Percentiles rank a stretch among this genome's conserved stretches.
Evolutionary conservation across 2,797 vertebrate species (phyloP).

Genomic region (Melanogrammus aeglefinus): DNA sequence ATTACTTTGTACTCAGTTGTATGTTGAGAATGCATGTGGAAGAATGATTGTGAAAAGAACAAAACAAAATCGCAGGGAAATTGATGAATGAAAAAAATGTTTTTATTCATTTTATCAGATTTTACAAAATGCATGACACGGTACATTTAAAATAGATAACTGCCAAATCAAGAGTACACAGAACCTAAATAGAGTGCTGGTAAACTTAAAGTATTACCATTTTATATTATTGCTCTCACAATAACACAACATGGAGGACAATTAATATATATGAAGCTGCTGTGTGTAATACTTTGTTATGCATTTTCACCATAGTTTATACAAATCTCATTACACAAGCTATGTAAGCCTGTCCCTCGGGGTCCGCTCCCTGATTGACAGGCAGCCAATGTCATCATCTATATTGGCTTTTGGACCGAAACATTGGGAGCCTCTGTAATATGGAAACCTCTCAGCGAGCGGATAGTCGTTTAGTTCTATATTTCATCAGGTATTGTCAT

Average conservation of each 20-base stretch:
- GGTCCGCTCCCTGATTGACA: not conserved
- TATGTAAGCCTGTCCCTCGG: not conserved
- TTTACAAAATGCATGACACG: no score
- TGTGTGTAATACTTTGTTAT: not conserved
- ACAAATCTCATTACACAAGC: no score
- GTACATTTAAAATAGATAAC: no score
- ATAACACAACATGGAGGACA: no score
- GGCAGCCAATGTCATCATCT: no score
- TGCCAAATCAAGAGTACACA: no score
- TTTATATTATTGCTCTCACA: no score
- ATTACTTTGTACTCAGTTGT: not conserved
- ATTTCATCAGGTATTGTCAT: not conserved
- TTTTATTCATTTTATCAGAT: not conserved
- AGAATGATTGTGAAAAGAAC: not conserved
- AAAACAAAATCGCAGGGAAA: not conserved
- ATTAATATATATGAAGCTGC: not conserved
- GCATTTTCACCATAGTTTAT: not conserved
- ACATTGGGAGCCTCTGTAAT: not conserved
- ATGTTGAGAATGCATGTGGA: not conserved
- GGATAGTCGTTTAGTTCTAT: not conserved
- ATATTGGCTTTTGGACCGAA: no score
- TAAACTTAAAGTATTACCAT: not conserved
- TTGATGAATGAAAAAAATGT: no score
- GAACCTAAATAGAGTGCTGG: no score
- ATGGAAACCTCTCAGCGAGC: not conserved